Conservation (phyloP, 2,113 vertebrate species). For the Phyllostomus hastatus region DNA sequence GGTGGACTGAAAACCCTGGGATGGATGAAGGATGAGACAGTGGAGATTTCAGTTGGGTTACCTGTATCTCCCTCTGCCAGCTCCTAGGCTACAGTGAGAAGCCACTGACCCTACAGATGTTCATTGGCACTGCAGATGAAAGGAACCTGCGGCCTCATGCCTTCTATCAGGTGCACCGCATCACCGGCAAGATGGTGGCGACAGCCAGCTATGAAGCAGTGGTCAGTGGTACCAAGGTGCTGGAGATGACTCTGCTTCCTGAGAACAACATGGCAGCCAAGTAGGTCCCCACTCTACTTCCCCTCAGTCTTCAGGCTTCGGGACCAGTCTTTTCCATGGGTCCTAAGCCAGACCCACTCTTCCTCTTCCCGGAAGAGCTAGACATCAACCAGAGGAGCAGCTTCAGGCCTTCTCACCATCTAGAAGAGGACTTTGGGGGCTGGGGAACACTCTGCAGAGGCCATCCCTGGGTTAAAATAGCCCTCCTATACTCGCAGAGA, state of each 20-base stretch:
- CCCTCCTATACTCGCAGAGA: no score
- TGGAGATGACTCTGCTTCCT: constrained; percentile 91
- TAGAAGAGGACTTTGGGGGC: neutral
- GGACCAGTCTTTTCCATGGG: neutral
- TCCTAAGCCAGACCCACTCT: neutral
- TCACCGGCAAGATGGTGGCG: constrained; percentile 95
- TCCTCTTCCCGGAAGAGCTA: neutral
- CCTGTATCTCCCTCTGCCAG: constrained; percentile 72
- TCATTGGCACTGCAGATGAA: constrained; percentile 94
- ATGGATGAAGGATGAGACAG: neutral
- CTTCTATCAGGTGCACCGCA: constrained; percentile 94
- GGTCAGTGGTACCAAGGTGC: constrained; percentile 90
- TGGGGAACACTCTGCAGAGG: neutral
- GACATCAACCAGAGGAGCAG: neutral
- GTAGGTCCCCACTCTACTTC: constrained; percentile 80
- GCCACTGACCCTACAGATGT: constrained; percentile 93
- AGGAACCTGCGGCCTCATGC: constrained; percentile 91
- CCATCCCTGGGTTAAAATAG: neutral
- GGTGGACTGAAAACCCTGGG: constrained; percentile 29
- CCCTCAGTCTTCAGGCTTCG: neutral
- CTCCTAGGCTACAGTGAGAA: constrained; percentile 90
- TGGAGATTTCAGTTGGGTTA: neutral
- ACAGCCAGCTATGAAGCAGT: constrained; percentile 93
- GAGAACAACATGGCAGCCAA: constrained; percentile 95
- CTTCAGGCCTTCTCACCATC: neutral